Evolutionary conservation across 1,140 invertebrate species (phyloP).

Genomic region (Stegodyphus mimosarum): DNA sequence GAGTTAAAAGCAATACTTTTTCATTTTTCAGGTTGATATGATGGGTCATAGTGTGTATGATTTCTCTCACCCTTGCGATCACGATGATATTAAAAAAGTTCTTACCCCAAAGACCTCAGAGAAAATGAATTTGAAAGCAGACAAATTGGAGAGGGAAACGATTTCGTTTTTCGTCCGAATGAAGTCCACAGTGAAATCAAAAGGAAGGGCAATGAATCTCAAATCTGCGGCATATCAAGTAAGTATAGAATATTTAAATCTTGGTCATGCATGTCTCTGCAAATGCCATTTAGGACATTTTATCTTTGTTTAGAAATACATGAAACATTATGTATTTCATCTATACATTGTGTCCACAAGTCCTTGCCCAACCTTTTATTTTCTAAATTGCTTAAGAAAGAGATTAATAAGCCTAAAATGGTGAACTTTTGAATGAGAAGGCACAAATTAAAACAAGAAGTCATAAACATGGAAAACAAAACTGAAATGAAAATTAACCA

Average conservation of each 20-base stretch:
- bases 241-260: neutral
- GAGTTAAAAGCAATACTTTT: neutral
- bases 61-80: constrained; percentile 94
- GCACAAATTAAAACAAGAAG: too few relatives aligned
- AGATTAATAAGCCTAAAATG: too few relatives aligned
- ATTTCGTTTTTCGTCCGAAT: constrained; percentile 83
- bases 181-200: constrained; percentile 88
- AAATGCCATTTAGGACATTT: too few relatives aligned
- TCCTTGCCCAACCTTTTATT: too few relatives aligned
- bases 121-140: constrained; percentile 67
- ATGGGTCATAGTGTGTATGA: constrained; percentile 94
- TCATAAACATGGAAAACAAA: too few relatives aligned
- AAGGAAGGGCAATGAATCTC: constrained; percentile 87
- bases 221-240: constrained; percentile 95
- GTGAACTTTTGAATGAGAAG: too few relatives aligned
- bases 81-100: constrained; percentile 88
- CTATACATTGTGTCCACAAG: too few relatives aligned
- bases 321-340: too few relatives aligned
- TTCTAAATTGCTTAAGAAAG: too few relatives aligned
- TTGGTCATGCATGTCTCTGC: too few relatives aligned
- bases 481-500: too few relatives aligned
- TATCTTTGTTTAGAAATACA: too few relatives aligned
- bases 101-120: constrained; percentile 68
- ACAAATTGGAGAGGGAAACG: constrained; percentile 62
- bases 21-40: constrained; percentile 81